Evolutionary conservation across 2,113 vertebrate species (phyloP), one percentile per base, ranked within the genome.

Genomic region (Dromaius novaehollandiae): DNA sequence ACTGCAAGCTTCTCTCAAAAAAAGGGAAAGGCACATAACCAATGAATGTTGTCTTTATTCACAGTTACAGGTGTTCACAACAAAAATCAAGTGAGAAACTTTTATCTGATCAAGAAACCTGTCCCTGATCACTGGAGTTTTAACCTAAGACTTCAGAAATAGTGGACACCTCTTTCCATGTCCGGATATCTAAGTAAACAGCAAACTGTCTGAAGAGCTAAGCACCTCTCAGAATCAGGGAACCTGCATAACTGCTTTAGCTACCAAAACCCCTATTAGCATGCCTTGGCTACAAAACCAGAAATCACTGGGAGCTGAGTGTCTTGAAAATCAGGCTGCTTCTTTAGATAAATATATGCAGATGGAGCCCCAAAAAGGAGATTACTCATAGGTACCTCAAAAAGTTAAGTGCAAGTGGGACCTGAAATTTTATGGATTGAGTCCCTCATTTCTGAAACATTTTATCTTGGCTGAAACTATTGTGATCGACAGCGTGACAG

Each of bases 401-500:
- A 76, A 92, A 89, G 53, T 58, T 50, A 64, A 88, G 69, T 42
- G 28, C 25, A 65, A 92, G n/a, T n/a, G 46, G 70, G 50, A 96
- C 11, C 50, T 81, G 44, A 73, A 77, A 38, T 58, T 61, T 73
- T 56, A 85, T 26, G 48, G 63, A 78, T 32, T 13, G 56, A 87
- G 34, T 56, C 28, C 15, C 15, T 90, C 44, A 28, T 63, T 89
- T 88, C 58, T 66, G 85, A 93, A 88, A 81, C 70, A 66, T 82
- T 96, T 89, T 56, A 42, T 70, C 89, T 93, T 89, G 74, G 74
- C 69, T 73, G 81, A 91, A 92, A 44, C 60, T 65, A 68, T 73
- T 73, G 78, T 74, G 60, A 91, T 64, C 2, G 16, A 93, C 93
- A 74, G 82, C 63, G 34, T 34, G 80, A 78, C 58, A 82, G 80